Percentiles rank a stretch among this genome's conserved stretches.
Evolutionary conservation across 2,797 vertebrate species (phyloP).

Genomic region (Smutsia temminckii): DNA sequence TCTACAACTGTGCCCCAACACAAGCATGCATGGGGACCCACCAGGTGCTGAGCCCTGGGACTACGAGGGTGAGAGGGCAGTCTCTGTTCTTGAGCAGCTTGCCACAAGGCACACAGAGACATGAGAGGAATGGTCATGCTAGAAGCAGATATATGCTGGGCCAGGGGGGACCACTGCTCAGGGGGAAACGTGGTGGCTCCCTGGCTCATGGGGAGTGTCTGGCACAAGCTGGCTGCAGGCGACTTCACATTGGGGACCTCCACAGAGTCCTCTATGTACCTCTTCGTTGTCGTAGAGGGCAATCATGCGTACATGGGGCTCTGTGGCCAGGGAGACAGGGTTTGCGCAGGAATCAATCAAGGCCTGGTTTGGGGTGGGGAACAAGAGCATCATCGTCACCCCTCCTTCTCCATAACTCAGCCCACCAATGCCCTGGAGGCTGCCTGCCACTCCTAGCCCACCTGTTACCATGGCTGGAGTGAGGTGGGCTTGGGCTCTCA

Average conservation of each 20-base stretch:
- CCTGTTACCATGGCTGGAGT: accelerated
- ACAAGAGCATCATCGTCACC: background rate
- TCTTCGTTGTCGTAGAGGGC: conserved; percentile 97
- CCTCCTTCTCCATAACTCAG: background rate
- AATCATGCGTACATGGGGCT: conserved; percentile 93
- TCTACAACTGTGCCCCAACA: background rate
- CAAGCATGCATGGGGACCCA: background rate
- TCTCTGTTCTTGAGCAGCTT: background rate
- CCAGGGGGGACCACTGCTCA: background rate
- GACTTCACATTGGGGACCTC: background rate
- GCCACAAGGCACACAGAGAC: background rate
- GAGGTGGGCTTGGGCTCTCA: background rate
- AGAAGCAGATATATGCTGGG: background rate
- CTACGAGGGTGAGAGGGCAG: background rate
- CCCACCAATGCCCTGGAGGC: background rate
- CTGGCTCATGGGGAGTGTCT: background rate
- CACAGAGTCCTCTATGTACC: conserved; percentile 81
- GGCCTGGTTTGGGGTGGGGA: conserved; percentile 84
- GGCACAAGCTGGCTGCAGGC: background rate
- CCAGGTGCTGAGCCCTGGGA: background rate
- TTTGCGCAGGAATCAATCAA: conserved; percentile 90
- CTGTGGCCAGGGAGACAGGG: conserved; percentile 87
- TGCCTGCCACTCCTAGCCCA: accelerated
- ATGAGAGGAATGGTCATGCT: too few species aligned
- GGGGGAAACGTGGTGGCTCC: background rate